Base-by-base conservation (phyloP, 2,888 invertebrate genomes). In the Nasonia oneida region DNA sequence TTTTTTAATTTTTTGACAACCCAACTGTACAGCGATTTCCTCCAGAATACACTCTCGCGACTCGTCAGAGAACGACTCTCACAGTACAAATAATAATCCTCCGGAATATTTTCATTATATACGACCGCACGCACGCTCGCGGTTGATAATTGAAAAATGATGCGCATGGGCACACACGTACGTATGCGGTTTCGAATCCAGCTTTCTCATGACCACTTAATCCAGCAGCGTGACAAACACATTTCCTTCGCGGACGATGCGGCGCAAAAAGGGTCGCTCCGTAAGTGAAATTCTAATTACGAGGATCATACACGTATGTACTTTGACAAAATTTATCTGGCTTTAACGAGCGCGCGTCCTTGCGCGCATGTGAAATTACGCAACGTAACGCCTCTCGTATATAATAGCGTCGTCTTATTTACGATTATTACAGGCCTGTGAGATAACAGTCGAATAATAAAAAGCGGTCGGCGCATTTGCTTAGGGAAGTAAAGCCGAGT, bases 361-460 rank as follows among this genome's bases (percentile, higher is more conserved):
- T 57, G 33, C 83, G 79, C 79, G 73, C 83, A 79, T 83, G 74
- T 83, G 64, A 83, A 61, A 83, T 83, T 83, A 83, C 64, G 78
- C 78, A 74, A 50, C 78, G 37, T 47, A 47, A 70, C n/a, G 73
- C 61, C 18, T 3, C 83, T 78, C 64, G 57, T 61, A 23, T 23
- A 61, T 4, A n/a, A 37, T 4, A 18, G n/a, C 57, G 23, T 61
- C 47, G 14, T 73, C 71, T 83, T 83, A 83, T 83, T 83, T 83
- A 83, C 73, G 83, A 79, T 83, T 79, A 83, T 83, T 83, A 50
- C 78, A 71, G 81, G 10, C 71, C 29, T 33, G 42, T 29, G 76
- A 61, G 50, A 70, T 39, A 77, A 53, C 23, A 67, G 29, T 57
- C 23, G 37, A 76, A 77, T 76, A 53, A 80, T 14, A 79, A 79